Conservation (phyloP, 1,140 invertebrate species). For the Dendroctonus ponderosae region DNA sequence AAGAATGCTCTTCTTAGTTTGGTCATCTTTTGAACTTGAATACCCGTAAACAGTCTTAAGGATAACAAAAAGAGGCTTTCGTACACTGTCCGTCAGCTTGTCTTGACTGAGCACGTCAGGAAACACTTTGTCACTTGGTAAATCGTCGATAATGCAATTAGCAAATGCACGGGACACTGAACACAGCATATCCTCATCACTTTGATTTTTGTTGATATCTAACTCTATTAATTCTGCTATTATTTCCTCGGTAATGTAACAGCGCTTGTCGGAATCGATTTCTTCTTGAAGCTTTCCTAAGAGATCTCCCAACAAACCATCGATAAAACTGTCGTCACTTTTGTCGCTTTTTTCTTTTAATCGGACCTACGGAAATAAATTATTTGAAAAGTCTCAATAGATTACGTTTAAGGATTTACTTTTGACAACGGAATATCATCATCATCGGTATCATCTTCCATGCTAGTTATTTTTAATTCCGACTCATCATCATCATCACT, state of each 20-base stretch:
- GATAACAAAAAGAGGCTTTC: constrained; percentile 77
- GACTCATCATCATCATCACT: constrained; percentile 78
- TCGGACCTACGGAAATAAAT: constrained; percentile 58
- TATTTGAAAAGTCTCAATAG: background rate
- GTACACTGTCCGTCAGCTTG: constrained; percentile 72
- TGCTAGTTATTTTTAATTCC: constrained; percentile 51
- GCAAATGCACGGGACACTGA: constrained; percentile 57
- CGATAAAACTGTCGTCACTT: constrained; percentile 48
- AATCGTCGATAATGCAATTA: constrained; percentile 56
- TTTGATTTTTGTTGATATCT: constrained; percentile 54
- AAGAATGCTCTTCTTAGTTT: constrained; percentile 71
- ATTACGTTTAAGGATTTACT: constrained; percentile 45
- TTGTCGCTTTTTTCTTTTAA: constrained; percentile 53
- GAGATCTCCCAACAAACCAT: constrained; percentile 40
- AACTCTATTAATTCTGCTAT: constrained; percentile 67
- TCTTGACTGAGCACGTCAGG: constrained; percentile 55
- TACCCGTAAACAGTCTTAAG: constrained; percentile 69
- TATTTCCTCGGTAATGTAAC: constrained; percentile 69
- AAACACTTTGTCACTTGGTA: constrained; percentile 52
- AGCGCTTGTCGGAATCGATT: constrained; percentile 64
- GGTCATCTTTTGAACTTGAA: constrained; percentile 71
- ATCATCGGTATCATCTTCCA: constrained; percentile 80
- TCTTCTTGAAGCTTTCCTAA: constrained; percentile 57
- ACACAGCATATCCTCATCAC: constrained; percentile 54
- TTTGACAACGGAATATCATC: constrained; percentile 80